Base-by-base conservation (phyloP, 2,888 invertebrate species). In the Erannis defoliaria region DNA sequence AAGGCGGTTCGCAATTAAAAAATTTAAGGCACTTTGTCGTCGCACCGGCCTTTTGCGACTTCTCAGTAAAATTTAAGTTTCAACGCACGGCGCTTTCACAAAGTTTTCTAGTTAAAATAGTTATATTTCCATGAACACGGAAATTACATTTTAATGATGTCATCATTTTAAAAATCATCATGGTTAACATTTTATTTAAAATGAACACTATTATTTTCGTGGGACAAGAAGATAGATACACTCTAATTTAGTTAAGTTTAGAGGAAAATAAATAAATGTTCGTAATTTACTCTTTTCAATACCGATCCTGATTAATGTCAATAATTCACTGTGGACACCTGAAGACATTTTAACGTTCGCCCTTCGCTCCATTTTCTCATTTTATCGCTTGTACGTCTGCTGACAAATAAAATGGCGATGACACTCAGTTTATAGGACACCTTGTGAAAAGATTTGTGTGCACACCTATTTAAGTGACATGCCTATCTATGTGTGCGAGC, bases 1-100 rank as follows among this genome's bases (percentile, higher is more conserved):
- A 88, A 86, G 84, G 85, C 87, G 81, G 83, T 77, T 77, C 73
- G 92, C 90, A 93, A 92, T 93, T 92, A 93, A 93, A 93, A 90
- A 89, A 90, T 87, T 91, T 90, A 86, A 92, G 92, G 90, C 90
- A 92, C 90, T 92, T 90, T 91, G 88, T 80, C 70, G 76, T 37
- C 55, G 50, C 74, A 70, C 77, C 72, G 77, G 81, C 80, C 85
- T 84, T 86, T 84, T 73, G 73, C 71, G 70, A 74, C 71, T 72
- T 70, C 73, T 72, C 77, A 78, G 77, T 78, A 70, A 78, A 75
- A 73, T 78, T 76, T 80, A 78, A 79, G 74, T 70, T 74, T 74
- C 65, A 74, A 74, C 77, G 77, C 71, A 71, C 67, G 68, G 69
- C 74, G 53, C 73, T 71, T 76, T 72, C 61, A 71, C 72, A 74